phyloP scores from a whole-genome alignment of 1,140 invertebrate genomes.

The Diplogasteroides magnus region DNA sequence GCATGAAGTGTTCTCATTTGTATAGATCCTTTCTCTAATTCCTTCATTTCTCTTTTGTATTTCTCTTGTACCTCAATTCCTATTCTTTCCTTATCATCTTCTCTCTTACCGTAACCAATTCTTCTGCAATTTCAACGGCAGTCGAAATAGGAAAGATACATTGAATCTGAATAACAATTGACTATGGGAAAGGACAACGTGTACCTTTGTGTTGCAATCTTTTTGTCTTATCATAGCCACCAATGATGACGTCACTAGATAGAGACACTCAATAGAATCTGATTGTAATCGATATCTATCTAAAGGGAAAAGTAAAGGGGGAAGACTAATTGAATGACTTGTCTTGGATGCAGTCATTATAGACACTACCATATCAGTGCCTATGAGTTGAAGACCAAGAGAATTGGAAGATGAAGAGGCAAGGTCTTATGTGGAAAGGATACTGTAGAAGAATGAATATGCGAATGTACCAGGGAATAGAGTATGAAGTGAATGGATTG shows the following conservation, averaged over 20 bases:
- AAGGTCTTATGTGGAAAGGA: neutral
- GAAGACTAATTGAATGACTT: neutral
- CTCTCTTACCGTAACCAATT: neutral
- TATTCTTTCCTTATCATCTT: neutral
- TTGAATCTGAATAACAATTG: too few species aligned
- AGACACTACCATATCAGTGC: neutral
- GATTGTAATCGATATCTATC: neutral
- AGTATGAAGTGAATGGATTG: neutral
- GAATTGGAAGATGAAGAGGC: neutral
- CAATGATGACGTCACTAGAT: neutral
- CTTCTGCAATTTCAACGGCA: neutral
- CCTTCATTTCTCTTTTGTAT: neutral
- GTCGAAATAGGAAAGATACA: neutral
- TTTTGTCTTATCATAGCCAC: neutral
- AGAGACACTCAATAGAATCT: neutral
- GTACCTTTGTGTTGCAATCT: neutral
- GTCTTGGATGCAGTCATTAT: neutral
- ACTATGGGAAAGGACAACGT: neutral
- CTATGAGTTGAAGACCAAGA: neutral
- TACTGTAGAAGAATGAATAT: neutral
- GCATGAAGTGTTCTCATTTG: neutral
- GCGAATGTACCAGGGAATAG: neutral
- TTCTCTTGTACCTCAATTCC: neutral
- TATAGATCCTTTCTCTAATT: neutral
- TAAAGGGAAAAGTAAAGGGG: neutral